Evolutionary conservation across 2,797 vertebrate genomes (phyloP), one percentile per base, ranked within the genome.

Genomic region (Rhabdomys pumilio): DNA sequence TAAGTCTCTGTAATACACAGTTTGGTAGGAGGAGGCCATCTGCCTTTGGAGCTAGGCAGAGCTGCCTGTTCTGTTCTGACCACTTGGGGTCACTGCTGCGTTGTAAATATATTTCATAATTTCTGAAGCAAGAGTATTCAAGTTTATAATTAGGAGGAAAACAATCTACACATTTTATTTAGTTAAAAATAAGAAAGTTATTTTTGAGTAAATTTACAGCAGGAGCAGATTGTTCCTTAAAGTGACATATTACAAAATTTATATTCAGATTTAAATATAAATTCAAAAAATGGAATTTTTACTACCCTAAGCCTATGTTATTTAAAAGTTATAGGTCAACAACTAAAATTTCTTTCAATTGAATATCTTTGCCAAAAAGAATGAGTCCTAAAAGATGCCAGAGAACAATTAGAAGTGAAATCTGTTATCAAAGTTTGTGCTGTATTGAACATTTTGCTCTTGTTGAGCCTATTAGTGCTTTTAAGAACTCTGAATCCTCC

Each of bases 51-150:
- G 44, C 15, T 7, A 34, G 8, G 29, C 31, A 72, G 53, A 89
- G n/a, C 59, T 91, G 26, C 65, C 17, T 17, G 15, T 44, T 13
- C 26, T 88, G n/a, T 86, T 76, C 0, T 10, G 1, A 53, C 91
- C 97, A 88, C 97, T 97, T 95, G 98, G 86, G 93, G 98, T 55
- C 77, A 41, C 93, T 96, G 84, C 94, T 97, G 96, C 50, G 67
- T 91, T 72, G 90, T 69, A 1, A 1, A 81, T 89, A 3, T 38
- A 84, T n/a, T 89, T 69, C 20, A 19, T 41, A 55, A 55, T 17
- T 72, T 11, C 50, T 24, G 65, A 15, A 20, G 65, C 65, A 75
- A 85, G 76, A 77, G 12, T 4, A 9, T 69, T 41, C 15, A 15
- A 6, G 92, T 95, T 89, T 86, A 67, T 67, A 92, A 88, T 83